phyloP scores from a whole-genome alignment of 2,888 invertebrate species.

The Heliconius erato region DNA sequence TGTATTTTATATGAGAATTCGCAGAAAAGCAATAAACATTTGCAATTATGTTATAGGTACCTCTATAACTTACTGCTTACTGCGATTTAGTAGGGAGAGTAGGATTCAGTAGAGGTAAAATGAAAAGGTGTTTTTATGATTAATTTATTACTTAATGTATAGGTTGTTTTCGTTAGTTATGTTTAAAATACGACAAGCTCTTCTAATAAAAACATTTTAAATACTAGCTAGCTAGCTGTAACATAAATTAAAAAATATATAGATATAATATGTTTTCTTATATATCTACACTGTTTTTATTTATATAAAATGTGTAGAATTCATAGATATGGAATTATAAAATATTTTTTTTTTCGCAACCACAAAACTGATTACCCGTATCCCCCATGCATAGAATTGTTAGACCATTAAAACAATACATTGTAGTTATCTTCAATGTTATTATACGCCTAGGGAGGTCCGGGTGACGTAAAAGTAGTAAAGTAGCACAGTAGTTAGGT shows the following conservation, averaged over 20 bases:
- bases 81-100: slow-evolving; percentile 24
- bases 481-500: slow-evolving; percentile 32
- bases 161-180: neutral
- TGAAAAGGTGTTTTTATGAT: slow-evolving; percentile 10
- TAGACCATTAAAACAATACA: slow-evolving; percentile 51
- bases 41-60: slow-evolving; percentile 68
- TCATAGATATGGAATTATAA: no score
- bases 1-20: slow-evolving; percentile 71
- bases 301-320: no score
- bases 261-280: slow-evolving; percentile 55
- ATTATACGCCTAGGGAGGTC: slow-evolving; percentile 50
- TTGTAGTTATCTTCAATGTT: slow-evolving; percentile 35
- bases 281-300: no score
- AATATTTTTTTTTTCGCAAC: slow-evolving; percentile 56
- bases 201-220: neutral
- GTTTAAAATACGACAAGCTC: neutral
- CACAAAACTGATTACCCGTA: slow-evolving; percentile 80
- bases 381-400: slow-evolving; percentile 74
- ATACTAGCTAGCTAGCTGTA: neutral
- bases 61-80: slow-evolving; percentile 25
- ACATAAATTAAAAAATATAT: slow-evolving; percentile 33
- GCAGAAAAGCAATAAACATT: slow-evolving; percentile 69
- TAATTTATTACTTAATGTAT: slow-evolving; percentile 1
- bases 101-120: slow-evolving; percentile 1
- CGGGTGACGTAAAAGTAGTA: slow-evolving; percentile 26